Base-by-base conservation (phyloP, 2,113 vertebrate genomes). In the Perccottus glenii region DNA sequence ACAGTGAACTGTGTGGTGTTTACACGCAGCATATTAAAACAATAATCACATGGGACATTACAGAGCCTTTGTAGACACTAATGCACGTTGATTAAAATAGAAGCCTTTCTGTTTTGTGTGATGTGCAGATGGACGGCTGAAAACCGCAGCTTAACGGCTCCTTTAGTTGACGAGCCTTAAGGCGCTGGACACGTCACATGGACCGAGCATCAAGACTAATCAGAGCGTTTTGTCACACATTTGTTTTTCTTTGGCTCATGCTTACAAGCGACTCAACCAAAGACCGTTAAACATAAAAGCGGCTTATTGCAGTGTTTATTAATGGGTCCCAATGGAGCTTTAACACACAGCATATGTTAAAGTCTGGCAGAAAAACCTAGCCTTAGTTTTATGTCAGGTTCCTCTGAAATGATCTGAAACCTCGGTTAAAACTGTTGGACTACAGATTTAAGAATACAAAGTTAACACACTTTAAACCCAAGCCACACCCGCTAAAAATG, bases 321-420 rank as follows among this genome's bases (percentile, higher is more conserved):
- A 55, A 55, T 38, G 35, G 52, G 52, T 36, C 52, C 52, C 52
- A 9, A 47, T 11, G 50, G 67, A 70, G 58, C 11, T 36, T 47
- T 46, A n/a, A 46, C 67, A 12, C 11, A n/a, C 52, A 61, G 6
- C 48, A 27, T 57, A 3, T 57, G 44, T 27, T 43, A 16, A 65
- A 9, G 36, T 2, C 60, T 50, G 10, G 10, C 6, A 15, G 2
- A 14, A 9, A 51, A 52, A 9, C 11, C 6, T 9, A 57, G n/a
- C 57, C 16, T 55, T 8, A 1, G 5, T 40, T 40, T 8, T 40
- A 40, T 40, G 2, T 6, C 6, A 35, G 36, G 33, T 55, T 38
- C 15, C 33, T 36, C 11, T 50, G 35, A 7, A 55, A 55, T 36
- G 14, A 11, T 14, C 19, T 27, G 19, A 3, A 12, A 36, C 8